Conservation (phyloP, 2,113 vertebrate genomes). For the Australoheros scitulus region DNA sequence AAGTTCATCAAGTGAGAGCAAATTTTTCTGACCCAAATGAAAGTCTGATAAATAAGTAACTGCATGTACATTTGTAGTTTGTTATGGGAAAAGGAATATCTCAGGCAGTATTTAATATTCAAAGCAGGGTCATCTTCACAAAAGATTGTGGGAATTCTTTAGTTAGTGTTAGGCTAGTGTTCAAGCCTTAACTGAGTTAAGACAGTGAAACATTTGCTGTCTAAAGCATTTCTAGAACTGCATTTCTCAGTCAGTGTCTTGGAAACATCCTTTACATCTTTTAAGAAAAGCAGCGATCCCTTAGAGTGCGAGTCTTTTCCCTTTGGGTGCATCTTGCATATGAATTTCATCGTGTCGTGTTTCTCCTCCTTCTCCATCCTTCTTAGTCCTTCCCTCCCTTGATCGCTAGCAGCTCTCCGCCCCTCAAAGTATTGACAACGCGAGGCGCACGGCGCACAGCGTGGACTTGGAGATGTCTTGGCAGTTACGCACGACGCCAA, state of each 20-base stretch:
- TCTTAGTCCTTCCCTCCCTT: slow-evolving; percentile 12
- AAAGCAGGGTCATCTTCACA: background rate
- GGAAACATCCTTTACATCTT: background rate
- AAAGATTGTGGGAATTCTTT: background rate
- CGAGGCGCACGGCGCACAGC: slow-evolving; percentile 49
- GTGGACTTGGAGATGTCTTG: slow-evolving; percentile 64
- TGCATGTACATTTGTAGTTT: background rate
- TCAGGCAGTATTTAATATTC: background rate
- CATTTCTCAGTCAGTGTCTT: background rate
- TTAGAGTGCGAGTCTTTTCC: slow-evolving; percentile 1
- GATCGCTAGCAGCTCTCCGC: slow-evolving; percentile 38
- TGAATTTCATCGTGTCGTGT: slow-evolving; percentile 32
- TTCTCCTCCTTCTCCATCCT: slow-evolving; percentile 46
- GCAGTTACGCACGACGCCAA: slow-evolving; percentile 54
- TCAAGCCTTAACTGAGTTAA: background rate
- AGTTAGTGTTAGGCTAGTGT: background rate
- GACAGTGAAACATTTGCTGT: background rate
- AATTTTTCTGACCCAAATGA: background rate
- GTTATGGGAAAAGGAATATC: background rate
- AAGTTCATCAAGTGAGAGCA: background rate
- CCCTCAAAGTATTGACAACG: slow-evolving; percentile 27
- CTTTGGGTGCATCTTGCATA: background rate
- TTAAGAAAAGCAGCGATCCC: background rate
- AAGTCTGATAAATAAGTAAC: background rate
- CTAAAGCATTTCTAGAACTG: background rate